Conservation (phyloP, 2,113 vertebrate genomes). For the Poeciliopsis turrubarensis region DNA sequence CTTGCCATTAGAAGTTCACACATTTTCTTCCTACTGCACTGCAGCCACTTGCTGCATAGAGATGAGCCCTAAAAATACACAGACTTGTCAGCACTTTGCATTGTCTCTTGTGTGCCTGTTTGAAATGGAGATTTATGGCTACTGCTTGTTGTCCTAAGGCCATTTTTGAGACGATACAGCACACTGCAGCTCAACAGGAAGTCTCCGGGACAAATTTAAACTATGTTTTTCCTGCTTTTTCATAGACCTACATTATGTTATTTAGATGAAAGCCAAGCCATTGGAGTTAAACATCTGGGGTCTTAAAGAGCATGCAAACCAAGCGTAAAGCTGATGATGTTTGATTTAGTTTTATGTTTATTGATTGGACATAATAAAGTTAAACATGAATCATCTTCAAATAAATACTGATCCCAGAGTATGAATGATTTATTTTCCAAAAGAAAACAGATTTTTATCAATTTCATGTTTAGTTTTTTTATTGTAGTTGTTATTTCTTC, state of each 20-base stretch:
- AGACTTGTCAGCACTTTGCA: conserved; percentile 72
- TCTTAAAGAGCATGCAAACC: conserved; percentile 17
- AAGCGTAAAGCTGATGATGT: conserved; percentile 33
- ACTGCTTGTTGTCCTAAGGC: conserved; percentile 62
- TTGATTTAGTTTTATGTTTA: background rate
- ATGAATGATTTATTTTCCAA: background rate
- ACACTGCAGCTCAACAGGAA: conserved; percentile 51
- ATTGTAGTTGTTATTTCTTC: no score
- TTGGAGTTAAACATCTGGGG: conserved; percentile 43
- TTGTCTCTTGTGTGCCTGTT: conserved; percentile 59
- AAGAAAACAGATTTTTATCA: background rate
- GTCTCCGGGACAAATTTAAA: conserved; percentile 45
- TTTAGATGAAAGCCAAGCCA: conserved; percentile 20
- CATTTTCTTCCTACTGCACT: conserved; percentile 6
- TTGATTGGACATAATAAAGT: background rate
- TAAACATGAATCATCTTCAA: background rate
- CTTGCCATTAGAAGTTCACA: conserved; percentile 8
- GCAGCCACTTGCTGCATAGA: conserved; percentile 46
- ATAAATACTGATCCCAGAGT: background rate
- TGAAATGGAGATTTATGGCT: conserved; percentile 76
- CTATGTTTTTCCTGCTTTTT: background rate
- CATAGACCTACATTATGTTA: conserved; percentile 23
- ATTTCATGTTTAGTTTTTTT: no score
- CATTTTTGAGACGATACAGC: conserved; percentile 62
- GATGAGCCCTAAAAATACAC: conserved; percentile 68